These are phyloP conservation scores for Platalea minor DNA, from an alignment of 2,797 vertebrate genomes.

Conservation along the genomic window DNA sequence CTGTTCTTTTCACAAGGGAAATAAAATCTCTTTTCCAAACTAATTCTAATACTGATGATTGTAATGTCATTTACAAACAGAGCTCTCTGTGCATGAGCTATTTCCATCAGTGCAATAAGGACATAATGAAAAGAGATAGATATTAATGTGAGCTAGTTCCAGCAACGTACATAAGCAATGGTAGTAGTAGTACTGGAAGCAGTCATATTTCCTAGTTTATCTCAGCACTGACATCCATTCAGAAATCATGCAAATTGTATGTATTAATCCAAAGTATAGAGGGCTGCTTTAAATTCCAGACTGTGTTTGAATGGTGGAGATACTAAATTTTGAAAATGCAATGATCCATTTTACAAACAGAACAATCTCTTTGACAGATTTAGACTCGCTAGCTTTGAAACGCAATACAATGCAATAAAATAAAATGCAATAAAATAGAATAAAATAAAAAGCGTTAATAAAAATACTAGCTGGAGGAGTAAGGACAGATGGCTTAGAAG, in stretches of 20 bases:
- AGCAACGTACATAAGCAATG: background rate
- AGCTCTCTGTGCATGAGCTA: background rate
- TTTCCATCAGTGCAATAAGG: background rate
- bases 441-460: background rate
- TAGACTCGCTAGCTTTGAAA: background rate
- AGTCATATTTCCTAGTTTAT: background rate
- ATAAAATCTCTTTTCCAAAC: background rate
- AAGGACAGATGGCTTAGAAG: background rate
- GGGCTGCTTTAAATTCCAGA: background rate
- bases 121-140: background rate
- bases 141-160: background rate
- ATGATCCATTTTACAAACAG: background rate
- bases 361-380: background rate
- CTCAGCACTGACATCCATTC: background rate
- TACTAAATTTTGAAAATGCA: background rate
- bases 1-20: background rate
- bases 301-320: background rate
- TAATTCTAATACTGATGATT: background rate
- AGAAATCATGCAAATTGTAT: background rate
- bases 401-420: background rate
- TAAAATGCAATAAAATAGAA: background rate
- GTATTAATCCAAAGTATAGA: background rate
- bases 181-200: background rate
- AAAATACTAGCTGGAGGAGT: background rate
- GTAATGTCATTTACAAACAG: background rate